Evolutionary conservation across 92 coral and sea anemone genomes (phyloP).

Genomic region (Muricea muricata): DNA sequence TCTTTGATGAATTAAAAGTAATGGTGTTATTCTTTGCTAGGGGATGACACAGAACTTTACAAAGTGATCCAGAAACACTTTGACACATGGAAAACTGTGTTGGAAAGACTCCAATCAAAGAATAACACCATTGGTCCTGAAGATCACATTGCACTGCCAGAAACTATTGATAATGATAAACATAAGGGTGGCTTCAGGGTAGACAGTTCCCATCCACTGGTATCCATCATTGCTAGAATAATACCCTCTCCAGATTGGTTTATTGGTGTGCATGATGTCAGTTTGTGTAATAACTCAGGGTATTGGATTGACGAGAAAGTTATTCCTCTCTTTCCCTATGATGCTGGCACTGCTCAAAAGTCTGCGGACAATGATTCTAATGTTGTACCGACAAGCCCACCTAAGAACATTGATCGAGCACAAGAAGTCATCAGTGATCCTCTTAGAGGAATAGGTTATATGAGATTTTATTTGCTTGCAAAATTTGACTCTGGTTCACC

Average conservation of each 20-base stretch:
- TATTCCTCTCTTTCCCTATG: background rate
- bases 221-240: background rate
- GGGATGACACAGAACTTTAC: background rate
- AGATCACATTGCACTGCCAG: background rate
- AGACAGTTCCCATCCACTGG: background rate
- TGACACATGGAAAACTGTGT: slow-evolving; percentile 11
- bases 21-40: slow-evolving; percentile 34
- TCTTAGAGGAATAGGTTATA: background rate
- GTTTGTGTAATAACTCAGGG: slow-evolving; percentile 10
- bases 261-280: background rate
- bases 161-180: background rate
- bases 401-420: background rate
- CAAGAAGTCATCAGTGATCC: background rate
- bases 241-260: slow-evolving; percentile 1
- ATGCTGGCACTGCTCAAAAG: background rate
- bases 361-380: background rate
- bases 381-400: background rate
- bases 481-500: background rate
- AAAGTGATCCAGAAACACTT: background rate
- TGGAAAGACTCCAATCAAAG: background rate
- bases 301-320: background rate
- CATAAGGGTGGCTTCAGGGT: background rate
- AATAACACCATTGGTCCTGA: slow-evolving; percentile 10
- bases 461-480: background rate
- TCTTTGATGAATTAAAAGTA: background rate